phyloP scores from a whole-genome alignment of 2,113 vertebrate species.

The Aegithalos caudatus region DNA sequence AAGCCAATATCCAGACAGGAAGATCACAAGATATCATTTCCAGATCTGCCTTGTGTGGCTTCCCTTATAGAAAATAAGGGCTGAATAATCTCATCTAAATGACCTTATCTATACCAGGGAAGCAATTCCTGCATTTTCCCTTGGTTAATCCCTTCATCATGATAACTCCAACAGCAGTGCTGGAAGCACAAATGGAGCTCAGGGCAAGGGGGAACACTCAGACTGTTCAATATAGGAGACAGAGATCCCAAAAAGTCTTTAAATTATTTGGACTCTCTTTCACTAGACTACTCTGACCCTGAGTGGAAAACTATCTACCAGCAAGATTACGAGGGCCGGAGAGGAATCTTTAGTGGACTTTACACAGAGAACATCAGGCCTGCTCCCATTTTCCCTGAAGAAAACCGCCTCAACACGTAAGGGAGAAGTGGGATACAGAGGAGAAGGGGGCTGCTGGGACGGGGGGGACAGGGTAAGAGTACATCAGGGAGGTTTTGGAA shows the following conservation, averaged over 20 bases:
- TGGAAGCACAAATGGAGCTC: not conserved
- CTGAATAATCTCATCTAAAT: not conserved
- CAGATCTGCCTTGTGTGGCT: not conserved
- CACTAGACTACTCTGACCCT: not conserved
- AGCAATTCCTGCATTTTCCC: not conserved
- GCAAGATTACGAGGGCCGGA: not conserved
- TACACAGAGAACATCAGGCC: not conserved
- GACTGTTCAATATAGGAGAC: not conserved
- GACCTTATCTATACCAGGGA: not conserved
- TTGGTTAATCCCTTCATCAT: accelerated
- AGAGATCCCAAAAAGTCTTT: not conserved
- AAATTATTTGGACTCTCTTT: not conserved
- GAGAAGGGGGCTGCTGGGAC: too few species aligned
- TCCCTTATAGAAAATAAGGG: not conserved
- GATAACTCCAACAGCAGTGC: not conserved
- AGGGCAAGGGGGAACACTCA: not conserved
- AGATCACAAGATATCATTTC: not conserved
- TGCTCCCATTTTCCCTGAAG: not conserved
- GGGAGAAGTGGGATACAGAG: not conserved
- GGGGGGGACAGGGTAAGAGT: not conserved
- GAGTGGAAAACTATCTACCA: constrained; percentile 24
- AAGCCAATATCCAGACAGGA: not conserved
- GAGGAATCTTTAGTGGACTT: not conserved
- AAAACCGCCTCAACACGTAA: constrained; percentile 5
- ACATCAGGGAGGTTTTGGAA: not conserved